Evolutionary conservation across 2,888 invertebrate genomes (phyloP).

Genomic region (Aporophyla lueneburgensis): DNA sequence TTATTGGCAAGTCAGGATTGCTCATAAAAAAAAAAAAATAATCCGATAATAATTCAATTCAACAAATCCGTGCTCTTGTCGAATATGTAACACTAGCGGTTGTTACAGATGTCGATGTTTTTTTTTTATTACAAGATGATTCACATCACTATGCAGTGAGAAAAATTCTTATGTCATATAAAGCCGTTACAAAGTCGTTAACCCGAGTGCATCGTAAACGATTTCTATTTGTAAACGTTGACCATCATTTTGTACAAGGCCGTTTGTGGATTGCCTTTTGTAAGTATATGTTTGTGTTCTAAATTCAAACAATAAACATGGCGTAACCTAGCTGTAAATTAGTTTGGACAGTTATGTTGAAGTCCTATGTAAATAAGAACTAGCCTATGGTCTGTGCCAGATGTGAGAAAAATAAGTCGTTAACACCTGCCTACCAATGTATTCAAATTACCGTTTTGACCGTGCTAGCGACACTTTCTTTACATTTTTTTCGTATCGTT

Average conservation of each 20-base stretch:
- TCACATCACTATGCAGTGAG: constrained; percentile 44
- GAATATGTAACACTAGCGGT: constrained; percentile 1
- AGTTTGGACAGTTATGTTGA: neutral
- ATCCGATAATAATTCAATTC: neutral
- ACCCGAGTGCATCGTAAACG: constrained; percentile 43
- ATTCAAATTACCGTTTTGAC: too few relatives aligned
- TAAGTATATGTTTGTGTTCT: neutral
- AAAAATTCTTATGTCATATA: constrained; percentile 54
- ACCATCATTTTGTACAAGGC: constrained; percentile 50
- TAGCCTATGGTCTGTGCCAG: too few relatives aligned
- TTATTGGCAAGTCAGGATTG: constrained; percentile 7
- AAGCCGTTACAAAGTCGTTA: constrained; percentile 55
- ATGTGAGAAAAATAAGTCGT: too few relatives aligned
- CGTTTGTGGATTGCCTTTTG: neutral
- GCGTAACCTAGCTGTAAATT: neutral
- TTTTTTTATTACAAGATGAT: constrained; percentile 24
- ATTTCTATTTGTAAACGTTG: constrained; percentile 57
- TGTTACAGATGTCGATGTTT: constrained; percentile 5
- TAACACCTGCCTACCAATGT: too few relatives aligned
- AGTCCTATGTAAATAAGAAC: too few relatives aligned
- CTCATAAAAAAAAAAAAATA: neutral
- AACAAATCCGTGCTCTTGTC: neutral
- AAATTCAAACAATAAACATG: constrained; percentile 9
- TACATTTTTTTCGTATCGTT: too few relatives aligned
- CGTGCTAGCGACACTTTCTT: too few relatives aligned